These are phyloP conservation scores for Chrosomus eos DNA, from an alignment of 2,797 vertebrate species.

Conservation along the genomic window DNA sequence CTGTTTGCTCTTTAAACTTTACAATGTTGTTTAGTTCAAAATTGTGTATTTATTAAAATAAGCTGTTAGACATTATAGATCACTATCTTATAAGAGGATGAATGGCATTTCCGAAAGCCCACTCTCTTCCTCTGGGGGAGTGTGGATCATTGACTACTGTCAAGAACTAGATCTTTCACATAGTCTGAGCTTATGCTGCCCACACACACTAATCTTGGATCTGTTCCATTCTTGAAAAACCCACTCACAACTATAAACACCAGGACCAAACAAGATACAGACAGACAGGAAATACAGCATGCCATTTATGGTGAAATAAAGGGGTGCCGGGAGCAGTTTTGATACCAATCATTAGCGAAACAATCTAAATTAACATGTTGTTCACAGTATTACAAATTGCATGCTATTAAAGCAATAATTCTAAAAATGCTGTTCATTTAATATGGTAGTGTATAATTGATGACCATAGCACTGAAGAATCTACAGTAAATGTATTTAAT, in stretches of 20 bases:
- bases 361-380: neutral
- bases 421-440: neutral
- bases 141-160: neutral
- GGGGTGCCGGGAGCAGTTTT: neutral
- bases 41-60: neutral
- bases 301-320: slow-evolving; percentile 20
- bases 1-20: neutral
- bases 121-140: neutral
- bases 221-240: slow-evolving; percentile 12
- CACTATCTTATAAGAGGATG: neutral
- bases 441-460: neutral
- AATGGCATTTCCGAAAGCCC: slow-evolving; percentile 2
- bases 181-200: neutral
- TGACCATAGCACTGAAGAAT: neutral
- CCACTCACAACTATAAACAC: slow-evolving; percentile 17
- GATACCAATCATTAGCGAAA: slow-evolving; percentile 20
- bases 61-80: neutral
- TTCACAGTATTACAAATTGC: neutral
- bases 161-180: slow-evolving; percentile 2
- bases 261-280: slow-evolving; percentile 5
- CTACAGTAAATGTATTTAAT: neutral
- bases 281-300: neutral
- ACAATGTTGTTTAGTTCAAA: neutral
- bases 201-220: slow-evolving; percentile 28
- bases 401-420: neutral